phyloP scores from a whole-genome alignment of 2,888 invertebrate species.

The Apodemia duryi region DNA sequence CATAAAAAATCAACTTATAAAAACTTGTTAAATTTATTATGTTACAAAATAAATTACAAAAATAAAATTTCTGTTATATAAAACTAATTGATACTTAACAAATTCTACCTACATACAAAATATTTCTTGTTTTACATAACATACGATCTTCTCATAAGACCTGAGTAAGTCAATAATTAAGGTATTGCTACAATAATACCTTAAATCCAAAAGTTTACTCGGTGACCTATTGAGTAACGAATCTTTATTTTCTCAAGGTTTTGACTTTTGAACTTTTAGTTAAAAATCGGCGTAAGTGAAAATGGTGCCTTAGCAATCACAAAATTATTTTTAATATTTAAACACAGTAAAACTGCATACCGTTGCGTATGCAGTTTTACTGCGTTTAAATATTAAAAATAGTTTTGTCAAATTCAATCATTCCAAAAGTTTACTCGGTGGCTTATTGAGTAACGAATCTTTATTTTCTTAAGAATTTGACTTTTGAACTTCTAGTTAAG shows the following conservation, averaged over 20 bases:
- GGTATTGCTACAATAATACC: not conserved
- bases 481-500: not conserved
- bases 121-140: conserved; percentile 1
- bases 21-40: too few species aligned
- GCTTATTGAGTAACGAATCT: not conserved
- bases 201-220: conserved; percentile 5
- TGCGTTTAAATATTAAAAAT: too few species aligned
- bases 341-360: too few species aligned
- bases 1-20: too few species aligned
- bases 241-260: not conserved
- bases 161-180: not conserved
- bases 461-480: not conserved
- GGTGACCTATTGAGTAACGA: conserved; percentile 1
- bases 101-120: not conserved
- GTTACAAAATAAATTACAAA: too few species aligned
- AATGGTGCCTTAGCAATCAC: not conserved
- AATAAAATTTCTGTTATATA: not conserved
- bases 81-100: not conserved
- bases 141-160: not conserved
- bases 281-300: not conserved
- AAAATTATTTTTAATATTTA: not conserved
- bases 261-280: not conserved
- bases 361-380: too few species aligned
- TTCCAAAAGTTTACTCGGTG: conserved; percentile 6
- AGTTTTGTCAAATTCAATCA: too few species aligned